Base-by-base conservation (phyloP, 2,113 vertebrate species). In the Pycnonotus jocosus region DNA sequence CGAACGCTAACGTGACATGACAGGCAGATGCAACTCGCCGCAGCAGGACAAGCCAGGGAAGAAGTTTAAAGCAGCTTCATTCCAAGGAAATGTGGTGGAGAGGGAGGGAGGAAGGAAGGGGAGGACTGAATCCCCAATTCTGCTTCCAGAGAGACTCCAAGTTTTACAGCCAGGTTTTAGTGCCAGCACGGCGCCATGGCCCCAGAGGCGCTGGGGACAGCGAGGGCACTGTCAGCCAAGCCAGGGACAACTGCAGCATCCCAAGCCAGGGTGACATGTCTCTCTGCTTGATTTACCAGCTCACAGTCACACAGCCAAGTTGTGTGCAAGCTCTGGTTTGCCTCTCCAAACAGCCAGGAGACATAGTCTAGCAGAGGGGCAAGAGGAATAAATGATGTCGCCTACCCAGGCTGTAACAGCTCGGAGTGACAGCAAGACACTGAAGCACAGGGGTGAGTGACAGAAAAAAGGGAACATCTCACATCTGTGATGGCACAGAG, bases 1-100 rank as follows among this genome's bases (percentile, higher is more conserved):
- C 40, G 86, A 97, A 88, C n/a, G 23, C 87, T 97, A 97, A 97
- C 57, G 2, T 77, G 88, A 97, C 68, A 68, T 94, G 96, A 96
- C 94, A 96, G 93, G 96, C 92, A 97, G 95, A 97, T 93, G 95
- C 94, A 93, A 70, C 81, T 93, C 57, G 14, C 86, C 76, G 30
- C 19, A 3, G 40, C 91, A 95, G 86, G 93, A 94, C 92, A 69
- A 93, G 60, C 71, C 86, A 72, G 65, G 62, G 70, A 92, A 89
- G 86, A 53, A 85, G 78, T 77, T 77, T 85, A 92, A 94, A 93
- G 92, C 88, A 44, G 92, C 79, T 86, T 97, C 64, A 86, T 89
- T 71, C 86, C 91, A 81, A 95, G 42, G 70, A 92, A 96, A 86
- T 4, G 4, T 15, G 89, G 61, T 17, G 44, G 38, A 45, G 42